Conservation (phyloP, 2,797 vertebrate species). For the Argentina silus region DNA sequence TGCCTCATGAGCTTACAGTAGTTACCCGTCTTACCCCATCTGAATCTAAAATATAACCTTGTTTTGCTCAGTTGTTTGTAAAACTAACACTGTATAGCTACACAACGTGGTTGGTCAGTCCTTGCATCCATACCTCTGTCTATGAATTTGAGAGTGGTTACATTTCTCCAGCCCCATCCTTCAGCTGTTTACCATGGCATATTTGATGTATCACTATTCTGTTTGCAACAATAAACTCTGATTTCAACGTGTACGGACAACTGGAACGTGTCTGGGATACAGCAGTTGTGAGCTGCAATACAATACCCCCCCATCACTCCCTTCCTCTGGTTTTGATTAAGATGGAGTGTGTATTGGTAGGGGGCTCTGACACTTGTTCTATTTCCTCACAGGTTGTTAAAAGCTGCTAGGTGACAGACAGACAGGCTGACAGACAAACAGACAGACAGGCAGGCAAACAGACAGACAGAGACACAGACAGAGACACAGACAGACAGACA, state of each 20-base stretch:
- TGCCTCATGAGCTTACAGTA: too few relatives aligned
- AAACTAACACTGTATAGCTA: too few relatives aligned
- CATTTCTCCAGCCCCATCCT: too few relatives aligned
- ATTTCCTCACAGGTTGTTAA: constrained; percentile 58
- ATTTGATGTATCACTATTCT: not conserved
- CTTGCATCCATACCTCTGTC: too few relatives aligned
- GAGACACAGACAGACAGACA: not conserved
- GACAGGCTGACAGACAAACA: not conserved
- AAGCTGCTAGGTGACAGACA: constrained; percentile 14
- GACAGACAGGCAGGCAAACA: too few relatives aligned
- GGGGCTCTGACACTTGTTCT: constrained; percentile 62
- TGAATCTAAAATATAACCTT: too few relatives aligned
- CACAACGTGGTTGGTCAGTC: too few relatives aligned
- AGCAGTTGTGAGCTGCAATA: not conserved
- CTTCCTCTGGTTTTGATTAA: constrained; percentile 60
- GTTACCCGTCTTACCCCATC: too few relatives aligned
- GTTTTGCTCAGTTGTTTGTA: too few relatives aligned
- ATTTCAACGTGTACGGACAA: not conserved
- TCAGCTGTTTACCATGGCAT: too few relatives aligned
- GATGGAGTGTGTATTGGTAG: constrained; percentile 30
- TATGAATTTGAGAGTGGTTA: too few relatives aligned
- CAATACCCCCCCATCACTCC: not conserved
- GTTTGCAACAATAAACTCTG: not conserved
- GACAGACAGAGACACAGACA: constrained; percentile 12
- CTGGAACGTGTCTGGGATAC: not conserved